Percentiles rank a stretch among this genome's conserved stretches.
Conservation (phyloP, 2,113 vertebrate genomes). For the Ceratotherium simum region DNA sequence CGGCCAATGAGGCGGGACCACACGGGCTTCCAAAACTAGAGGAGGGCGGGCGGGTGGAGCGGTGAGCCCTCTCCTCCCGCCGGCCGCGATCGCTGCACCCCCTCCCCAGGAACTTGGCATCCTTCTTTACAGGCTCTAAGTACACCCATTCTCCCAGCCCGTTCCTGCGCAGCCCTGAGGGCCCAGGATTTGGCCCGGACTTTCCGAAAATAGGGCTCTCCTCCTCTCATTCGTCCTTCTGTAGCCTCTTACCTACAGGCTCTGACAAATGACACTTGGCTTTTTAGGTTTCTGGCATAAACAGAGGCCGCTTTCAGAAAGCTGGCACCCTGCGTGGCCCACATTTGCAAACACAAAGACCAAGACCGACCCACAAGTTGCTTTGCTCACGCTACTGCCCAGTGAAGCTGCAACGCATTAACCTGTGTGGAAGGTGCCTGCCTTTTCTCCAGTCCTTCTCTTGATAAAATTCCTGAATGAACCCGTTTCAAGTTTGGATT, state of each 20-base stretch:
- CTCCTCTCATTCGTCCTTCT: background rate
- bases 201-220: background rate
- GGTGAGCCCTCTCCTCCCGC: fast-evolving
- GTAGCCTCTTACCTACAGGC: background rate
- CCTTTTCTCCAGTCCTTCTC: background rate
- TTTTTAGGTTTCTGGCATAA: background rate
- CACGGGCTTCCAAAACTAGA: conserved; percentile 73
- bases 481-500: background rate
- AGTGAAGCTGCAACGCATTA: background rate
- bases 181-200: too few species aligned
- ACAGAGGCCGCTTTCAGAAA: background rate
- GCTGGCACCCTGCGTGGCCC: background rate
- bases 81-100: fast-evolving
- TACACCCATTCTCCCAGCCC: fast-evolving
- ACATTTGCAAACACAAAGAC: background rate
- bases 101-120: too few species aligned
- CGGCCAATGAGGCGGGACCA: conserved; percentile 68
- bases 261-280: background rate
- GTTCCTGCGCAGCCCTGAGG: too few species aligned
- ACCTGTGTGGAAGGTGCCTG: background rate
- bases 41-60: background rate
- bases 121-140: fast-evolving
- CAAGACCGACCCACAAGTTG: background rate
- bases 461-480: background rate
- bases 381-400: background rate